phyloP scores from a whole-genome alignment of 2,888 invertebrate species.

The Tachina lurida region DNA sequence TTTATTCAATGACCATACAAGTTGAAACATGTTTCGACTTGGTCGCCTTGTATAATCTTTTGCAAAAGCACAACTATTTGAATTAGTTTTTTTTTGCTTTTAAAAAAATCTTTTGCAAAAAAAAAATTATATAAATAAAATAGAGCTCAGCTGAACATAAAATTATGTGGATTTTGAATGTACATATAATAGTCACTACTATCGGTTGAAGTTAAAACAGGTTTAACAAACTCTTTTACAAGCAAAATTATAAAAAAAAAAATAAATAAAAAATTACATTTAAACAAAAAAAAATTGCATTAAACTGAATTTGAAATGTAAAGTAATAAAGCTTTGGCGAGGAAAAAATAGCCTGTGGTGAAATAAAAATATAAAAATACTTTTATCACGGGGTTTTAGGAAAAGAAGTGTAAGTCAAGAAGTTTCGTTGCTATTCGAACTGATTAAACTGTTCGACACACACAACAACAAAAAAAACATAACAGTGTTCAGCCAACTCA shows the following conservation, averaged over 20 bases:
- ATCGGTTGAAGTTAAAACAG: constrained; percentile 4
- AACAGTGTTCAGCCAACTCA: not conserved
- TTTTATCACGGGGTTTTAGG: not conserved
- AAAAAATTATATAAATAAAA: constrained; percentile 14
- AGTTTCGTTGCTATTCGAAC: not conserved
- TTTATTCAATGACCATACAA: constrained; percentile 63
- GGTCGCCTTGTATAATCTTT: constrained; percentile 60
- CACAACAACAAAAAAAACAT: too few relatives aligned
- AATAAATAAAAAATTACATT: constrained; percentile 12
- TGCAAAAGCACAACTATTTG: not conserved
- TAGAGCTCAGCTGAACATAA: constrained; percentile 24
- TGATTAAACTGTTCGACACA: too few relatives aligned
- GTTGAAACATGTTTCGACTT: constrained; percentile 54
- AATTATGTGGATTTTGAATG: constrained; percentile 20
- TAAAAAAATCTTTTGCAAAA: constrained; percentile 32
- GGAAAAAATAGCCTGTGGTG: constrained; percentile 14
- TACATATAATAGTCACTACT: not conserved
- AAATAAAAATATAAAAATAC: not conserved
- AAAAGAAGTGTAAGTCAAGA: constrained; percentile 6
- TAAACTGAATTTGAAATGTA: constrained; percentile 22
- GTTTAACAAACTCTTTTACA: constrained; percentile 54
- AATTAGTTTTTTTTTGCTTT: not conserved
- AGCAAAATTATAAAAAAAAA: not conserved
- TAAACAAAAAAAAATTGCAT: not conserved
- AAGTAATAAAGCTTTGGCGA: constrained; percentile 2